These are phyloP conservation scores for Nephrocerus scutellatus DNA, from an alignment of 2,888 invertebrate genomes.

Conservation along the genomic window DNA sequence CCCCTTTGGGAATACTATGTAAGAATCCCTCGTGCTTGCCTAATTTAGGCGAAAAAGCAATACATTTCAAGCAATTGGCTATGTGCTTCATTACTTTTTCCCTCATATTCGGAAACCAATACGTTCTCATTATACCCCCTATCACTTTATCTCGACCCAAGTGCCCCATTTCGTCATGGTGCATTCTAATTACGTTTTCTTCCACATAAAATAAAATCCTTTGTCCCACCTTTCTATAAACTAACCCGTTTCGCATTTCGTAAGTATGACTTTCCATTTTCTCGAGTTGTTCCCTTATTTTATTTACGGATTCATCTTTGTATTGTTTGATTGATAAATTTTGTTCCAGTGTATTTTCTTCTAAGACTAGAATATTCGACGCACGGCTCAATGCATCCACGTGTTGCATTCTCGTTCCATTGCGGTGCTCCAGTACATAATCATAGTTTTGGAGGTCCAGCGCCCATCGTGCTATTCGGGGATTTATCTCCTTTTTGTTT, in stretches of 20 bases:
- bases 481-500: slow-evolving; percentile 12
- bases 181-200: slow-evolving; percentile 1
- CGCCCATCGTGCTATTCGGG: slow-evolving; percentile 8
- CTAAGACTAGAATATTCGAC: slow-evolving; percentile 13
- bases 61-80: slow-evolving; percentile 8
- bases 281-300: too few relatives aligned
- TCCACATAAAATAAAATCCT: slow-evolving; percentile 1
- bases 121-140: slow-evolving; percentile 3
- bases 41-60: slow-evolving; percentile 1
- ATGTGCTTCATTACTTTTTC: slow-evolving; percentile 1
- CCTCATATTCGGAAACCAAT: slow-evolving; percentile 12
- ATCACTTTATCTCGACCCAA: slow-evolving; percentile 6
- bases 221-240: slow-evolving; percentile 16
- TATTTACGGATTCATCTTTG: slow-evolving; percentile 2
- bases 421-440: slow-evolving; percentile 7
- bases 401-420: slow-evolving; percentile 8
- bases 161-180: slow-evolving; percentile 9
- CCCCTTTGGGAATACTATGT: slow-evolving; percentile 26
- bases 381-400: slow-evolving; percentile 9
- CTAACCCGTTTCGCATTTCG: slow-evolving; percentile 1
- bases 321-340: too few relatives aligned
- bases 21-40: slow-evolving; percentile 24
- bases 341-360: slow-evolving; percentile 14
- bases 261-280: background rate
- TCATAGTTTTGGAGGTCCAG: slow-evolving; percentile 4